Evolutionary conservation across 1,140 invertebrate genomes (phyloP), one percentile per base, ranked within the genome.

Genomic region (Danaus plexippus): DNA sequence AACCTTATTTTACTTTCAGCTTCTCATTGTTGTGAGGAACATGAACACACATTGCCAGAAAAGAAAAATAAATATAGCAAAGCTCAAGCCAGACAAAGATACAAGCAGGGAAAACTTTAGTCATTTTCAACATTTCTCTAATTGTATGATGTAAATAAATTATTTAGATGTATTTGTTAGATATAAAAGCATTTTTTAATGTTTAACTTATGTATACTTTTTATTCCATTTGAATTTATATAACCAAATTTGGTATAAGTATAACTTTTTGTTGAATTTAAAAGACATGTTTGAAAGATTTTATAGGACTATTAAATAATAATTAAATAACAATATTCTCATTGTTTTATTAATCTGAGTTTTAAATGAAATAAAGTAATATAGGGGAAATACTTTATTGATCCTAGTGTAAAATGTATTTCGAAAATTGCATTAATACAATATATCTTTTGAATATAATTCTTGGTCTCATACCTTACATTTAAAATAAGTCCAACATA

Each of bases 21-120:
- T 32, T 32, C 22, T 32, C 22, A 32, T 32, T 3, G 5, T 32
- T 32, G 22, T 6, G 22, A 32, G 22, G 80, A 85, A 72, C 75
- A 81, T 65, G 85, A 81, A 15, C 55, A 61, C 43, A 49, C 69
- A 48, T 58, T 73, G 59, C 77, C 82, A 47, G 83, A 84, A 63
- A 85, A 78, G 54, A 85, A 79, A 54, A 63, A 73, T 10, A 87
- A 85, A 73, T 92, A 92, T 60, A 92, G 90, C 52, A 93, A 92
- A 87, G 91, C 92, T 9, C 92, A 92, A 79, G 91, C 91, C 6
- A 83, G 92, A 59, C 89, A 92, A 59, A 85, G 92, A 73, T 92
- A 91, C 75, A 90, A 91, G 66, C 92, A 92, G 80, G 91, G 91
- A 57, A 92, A 91, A 83, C 80, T 80, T 63, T 82, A 85, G 76